Percentiles rank a stretch among this genome's conserved stretches.
Conservation (phyloP, 2,888 invertebrate genomes). For the Aporophyla lueneburgensis region DNA sequence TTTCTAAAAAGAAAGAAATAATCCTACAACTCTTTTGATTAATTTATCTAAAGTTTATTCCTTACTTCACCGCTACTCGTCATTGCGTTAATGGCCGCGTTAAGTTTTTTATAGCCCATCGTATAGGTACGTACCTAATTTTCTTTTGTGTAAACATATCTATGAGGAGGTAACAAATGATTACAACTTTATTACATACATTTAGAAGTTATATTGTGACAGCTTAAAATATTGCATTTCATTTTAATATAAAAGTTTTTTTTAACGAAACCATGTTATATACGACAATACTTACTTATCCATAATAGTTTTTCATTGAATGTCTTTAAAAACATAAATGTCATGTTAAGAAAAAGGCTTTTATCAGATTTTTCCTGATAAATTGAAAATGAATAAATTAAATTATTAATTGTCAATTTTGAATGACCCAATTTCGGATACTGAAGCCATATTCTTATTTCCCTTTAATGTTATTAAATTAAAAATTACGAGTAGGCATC, state of each 20-base stretch:
- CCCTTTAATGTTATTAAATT: not conserved
- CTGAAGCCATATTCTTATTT: not conserved
- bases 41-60: conserved; percentile 5
- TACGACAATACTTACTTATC: no score
- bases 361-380: not conserved
- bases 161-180: not conserved
- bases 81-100: conserved; percentile 18
- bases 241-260: no score
- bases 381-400: not conserved
- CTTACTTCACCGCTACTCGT: conserved; percentile 23
- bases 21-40: not conserved
- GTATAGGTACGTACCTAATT: conserved; percentile 2
- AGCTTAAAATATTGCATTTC: not conserved
- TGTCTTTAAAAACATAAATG: not conserved
- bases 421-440: not conserved
- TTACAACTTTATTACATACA: not conserved
- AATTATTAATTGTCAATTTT: not conserved
- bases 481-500: not conserved
- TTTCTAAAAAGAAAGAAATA: not conserved
- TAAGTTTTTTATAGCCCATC: conserved; percentile 8
- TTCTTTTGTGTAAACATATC: conserved; percentile 23
- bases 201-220: not conserved
- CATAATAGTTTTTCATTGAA: no score
- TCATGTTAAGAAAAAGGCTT: not conserved
- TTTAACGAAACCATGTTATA: not conserved